Evolutionary conservation across 2,888 invertebrate species (phyloP).

Genomic region (Steinernema hermaphroditum): DNA sequence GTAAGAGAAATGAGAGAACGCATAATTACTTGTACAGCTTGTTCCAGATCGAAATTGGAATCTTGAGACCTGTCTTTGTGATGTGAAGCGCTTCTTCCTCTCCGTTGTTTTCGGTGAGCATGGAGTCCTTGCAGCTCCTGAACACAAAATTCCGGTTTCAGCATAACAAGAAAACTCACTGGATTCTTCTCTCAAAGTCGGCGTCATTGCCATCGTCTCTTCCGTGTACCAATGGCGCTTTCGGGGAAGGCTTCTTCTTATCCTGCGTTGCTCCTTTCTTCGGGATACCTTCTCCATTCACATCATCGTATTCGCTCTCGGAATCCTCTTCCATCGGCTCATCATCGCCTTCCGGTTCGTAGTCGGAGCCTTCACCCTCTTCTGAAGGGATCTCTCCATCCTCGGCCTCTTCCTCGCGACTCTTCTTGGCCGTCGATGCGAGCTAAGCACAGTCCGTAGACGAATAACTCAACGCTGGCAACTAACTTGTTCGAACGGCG

Average conservation of each 20-base stretch:
- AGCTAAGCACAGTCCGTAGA: not conserved
- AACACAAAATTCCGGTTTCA: not conserved
- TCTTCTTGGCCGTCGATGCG: not conserved
- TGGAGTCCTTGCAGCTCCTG: not conserved
- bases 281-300: slow-evolving; percentile 37
- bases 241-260: not conserved
- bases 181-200: slow-evolving; percentile 46
- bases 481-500: slow-evolving; percentile 22
- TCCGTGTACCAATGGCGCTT: not conserved
- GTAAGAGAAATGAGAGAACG: not conserved
- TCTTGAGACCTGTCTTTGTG: slow-evolving; percentile 40
- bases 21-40: slow-evolving; percentile 53
- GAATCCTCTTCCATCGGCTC: slow-evolving; percentile 30
- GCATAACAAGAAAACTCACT: slow-evolving; percentile 34
- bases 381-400: slow-evolving; percentile 35
- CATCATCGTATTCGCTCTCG: slow-evolving; percentile 36
- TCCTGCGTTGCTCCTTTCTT: slow-evolving; percentile 33
- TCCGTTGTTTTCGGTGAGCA: not conserved
- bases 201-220: slow-evolving; percentile 57
- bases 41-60: slow-evolving; percentile 49
- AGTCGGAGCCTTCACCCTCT: slow-evolving; percentile 33
- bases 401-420: slow-evolving; percentile 32
- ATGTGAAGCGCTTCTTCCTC: slow-evolving; percentile 37
- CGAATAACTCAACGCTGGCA: not conserved
- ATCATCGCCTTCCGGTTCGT: slow-evolving; percentile 35